These are phyloP conservation scores for Eriocheir sinensis DNA, from an alignment of 1,140 invertebrate genomes.

Conservation along the genomic window DNA sequence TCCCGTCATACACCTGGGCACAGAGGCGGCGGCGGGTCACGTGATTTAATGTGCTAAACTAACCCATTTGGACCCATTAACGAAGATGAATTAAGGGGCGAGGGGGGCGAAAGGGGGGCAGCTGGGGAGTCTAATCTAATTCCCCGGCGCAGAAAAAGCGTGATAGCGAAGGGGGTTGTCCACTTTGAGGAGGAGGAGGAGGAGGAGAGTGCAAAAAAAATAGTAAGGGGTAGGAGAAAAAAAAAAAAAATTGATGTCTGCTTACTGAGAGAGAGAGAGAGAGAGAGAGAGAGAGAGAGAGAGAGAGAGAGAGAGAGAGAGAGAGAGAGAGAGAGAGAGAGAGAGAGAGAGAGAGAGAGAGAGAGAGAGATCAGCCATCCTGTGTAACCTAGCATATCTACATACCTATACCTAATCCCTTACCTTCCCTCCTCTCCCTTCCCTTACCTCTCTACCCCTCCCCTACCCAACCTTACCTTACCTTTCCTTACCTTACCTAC, in stretches of 20 bases:
- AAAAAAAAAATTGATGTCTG: no score
- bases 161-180: conserved; percentile 64
- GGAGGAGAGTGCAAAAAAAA: not conserved
- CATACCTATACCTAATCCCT: no score
- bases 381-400: no score
- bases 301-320: conserved; percentile 15
- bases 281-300: not conserved
- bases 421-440: no score
- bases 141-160: conserved; percentile 50
- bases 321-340: conserved; percentile 22
- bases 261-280: not conserved
- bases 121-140: conserved; percentile 67
- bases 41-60: conserved; percentile 75
- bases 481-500: no score
- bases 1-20: not conserved
- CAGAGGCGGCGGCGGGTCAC: conserved; percentile 55
- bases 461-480: no score
- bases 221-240: not conserved
- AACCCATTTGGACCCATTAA: conserved; percentile 75
- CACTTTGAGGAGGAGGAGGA: conserved; percentile 52
- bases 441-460: no score
- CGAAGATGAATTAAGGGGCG: conserved; percentile 70
- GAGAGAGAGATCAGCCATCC: not conserved
- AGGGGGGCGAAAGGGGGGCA: conserved; percentile 51
- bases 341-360: conserved; percentile 22